Evolutionary conservation across 2,888 invertebrate species (phyloP).

Genomic region (Poecilobothrus nobilitatus): DNA sequence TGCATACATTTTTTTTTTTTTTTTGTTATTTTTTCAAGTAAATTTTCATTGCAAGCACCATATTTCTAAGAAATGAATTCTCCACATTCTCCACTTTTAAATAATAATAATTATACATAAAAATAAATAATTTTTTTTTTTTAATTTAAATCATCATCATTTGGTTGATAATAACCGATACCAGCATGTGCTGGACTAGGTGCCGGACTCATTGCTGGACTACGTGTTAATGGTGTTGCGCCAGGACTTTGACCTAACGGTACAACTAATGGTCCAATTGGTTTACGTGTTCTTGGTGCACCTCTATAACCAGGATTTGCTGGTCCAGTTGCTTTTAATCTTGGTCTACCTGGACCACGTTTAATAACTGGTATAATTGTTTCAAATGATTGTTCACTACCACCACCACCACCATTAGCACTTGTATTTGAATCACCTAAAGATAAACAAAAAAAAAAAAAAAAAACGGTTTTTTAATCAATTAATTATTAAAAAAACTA

Average conservation of each 20-base stretch:
- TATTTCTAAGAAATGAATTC: too few relatives aligned
- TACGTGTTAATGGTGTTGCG: conserved; percentile 37
- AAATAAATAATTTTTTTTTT: not conserved
- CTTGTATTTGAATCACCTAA: conserved; percentile 11
- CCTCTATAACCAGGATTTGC: conserved; percentile 55
- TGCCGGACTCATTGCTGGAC: conserved; percentile 41
- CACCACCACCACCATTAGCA: conserved; percentile 16
- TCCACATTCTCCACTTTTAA: too few relatives aligned
- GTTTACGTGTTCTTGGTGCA: conserved; percentile 49
- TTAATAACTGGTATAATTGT: conserved; percentile 40
- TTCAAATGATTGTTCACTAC: conserved; percentile 23
- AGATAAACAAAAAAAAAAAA: conserved; percentile 2
- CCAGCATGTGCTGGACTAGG: conserved; percentile 34
- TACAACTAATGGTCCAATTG: conserved; percentile 44
- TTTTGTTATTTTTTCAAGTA: too few relatives aligned
- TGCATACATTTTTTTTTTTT: too few relatives aligned
- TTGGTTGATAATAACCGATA: conserved; percentile 22
- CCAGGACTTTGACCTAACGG: conserved; percentile 41
- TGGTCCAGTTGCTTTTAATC: conserved; percentile 57
- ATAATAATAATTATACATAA: too few relatives aligned
- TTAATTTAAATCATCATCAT: conserved; percentile 21
- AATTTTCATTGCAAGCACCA: too few relatives aligned
- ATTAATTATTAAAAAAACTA: conserved; percentile 4
- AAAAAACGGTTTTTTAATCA: conserved; percentile 14
- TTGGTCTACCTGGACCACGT: conserved; percentile 60